Conservation (phyloP, 2,113 vertebrate genomes). For the Amia ocellicauda region DNA sequence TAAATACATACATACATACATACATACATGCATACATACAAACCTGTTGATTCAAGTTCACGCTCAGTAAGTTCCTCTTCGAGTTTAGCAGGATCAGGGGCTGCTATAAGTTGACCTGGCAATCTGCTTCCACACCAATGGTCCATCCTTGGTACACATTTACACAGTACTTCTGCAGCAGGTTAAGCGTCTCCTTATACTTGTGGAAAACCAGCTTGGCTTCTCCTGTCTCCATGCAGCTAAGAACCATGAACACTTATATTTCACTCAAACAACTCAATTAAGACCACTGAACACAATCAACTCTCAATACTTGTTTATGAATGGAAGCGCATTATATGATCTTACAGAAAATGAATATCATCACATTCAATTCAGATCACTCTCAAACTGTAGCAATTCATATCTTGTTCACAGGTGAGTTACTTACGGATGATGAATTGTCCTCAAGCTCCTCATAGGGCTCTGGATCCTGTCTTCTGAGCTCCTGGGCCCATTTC, state of each 20-base stretch:
- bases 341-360: too few relatives aligned
- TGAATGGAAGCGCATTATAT: too few relatives aligned
- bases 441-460: conserved; percentile 42
- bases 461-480: conserved; percentile 57
- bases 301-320: too few relatives aligned
- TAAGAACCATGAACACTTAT: conserved; percentile 11
- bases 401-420: too few relatives aligned
- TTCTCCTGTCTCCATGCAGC: conserved; percentile 43
- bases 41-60: conserved; percentile 70
- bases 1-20: too few relatives aligned
- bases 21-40: too few relatives aligned
- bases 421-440: conserved; percentile 58
- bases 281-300: not conserved
- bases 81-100: conserved; percentile 54
- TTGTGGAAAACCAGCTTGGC: conserved; percentile 46
- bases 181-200: conserved; percentile 52
- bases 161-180: conserved; percentile 43
- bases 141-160: conserved; percentile 52
- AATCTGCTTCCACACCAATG: conserved; percentile 42
- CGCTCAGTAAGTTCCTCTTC: conserved; percentile 27
- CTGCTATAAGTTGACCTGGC: conserved; percentile 63
- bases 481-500: conserved; percentile 67
- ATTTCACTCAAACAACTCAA: not conserved
- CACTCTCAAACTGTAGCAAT: too few relatives aligned
- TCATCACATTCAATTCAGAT: too few relatives aligned